Percentiles rank a stretch among this genome's conserved stretches.
phyloP scores from a whole-genome alignment of 2,888 invertebrate genomes.

The Rhopalosiphum nymphaeae region DNA sequence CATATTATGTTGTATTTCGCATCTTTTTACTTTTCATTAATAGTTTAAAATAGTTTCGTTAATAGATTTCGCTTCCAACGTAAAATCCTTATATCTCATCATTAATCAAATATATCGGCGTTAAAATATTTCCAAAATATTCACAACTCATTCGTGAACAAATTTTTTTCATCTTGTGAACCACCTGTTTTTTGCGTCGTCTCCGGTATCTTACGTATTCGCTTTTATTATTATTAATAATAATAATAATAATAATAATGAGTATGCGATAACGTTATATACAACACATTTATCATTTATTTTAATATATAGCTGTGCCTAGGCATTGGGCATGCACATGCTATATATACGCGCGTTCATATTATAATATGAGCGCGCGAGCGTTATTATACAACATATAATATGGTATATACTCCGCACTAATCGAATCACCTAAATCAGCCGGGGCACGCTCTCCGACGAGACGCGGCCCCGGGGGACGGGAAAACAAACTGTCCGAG shows the following conservation, averaged over 20 bases:
- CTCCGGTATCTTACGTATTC: neutral
- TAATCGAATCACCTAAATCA: slow-evolving; percentile 65
- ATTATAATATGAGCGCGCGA: neutral
- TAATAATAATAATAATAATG: neutral
- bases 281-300: neutral
- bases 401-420: neutral
- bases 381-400: neutral
- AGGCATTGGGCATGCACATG: neutral
- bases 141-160: neutral
- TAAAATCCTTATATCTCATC: neutral
- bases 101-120: neutral
- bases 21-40: neutral
- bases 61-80: neutral
- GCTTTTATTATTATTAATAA: neutral
- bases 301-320: neutral
- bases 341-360: neutral
- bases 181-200: neutral
- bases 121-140: neutral
- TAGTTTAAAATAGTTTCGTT: neutral
- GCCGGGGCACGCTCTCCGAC: slow-evolving; percentile 44
- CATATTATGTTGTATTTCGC: neutral
- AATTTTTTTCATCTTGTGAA: neutral
- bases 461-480: slow-evolving; percentile 44
- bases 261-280: neutral
- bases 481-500: slow-evolving; percentile 57